These are phyloP conservation scores for Drosophila aff. DNA, from an alignment of 1,140 invertebrate species.

Conservation along the genomic window DNA sequence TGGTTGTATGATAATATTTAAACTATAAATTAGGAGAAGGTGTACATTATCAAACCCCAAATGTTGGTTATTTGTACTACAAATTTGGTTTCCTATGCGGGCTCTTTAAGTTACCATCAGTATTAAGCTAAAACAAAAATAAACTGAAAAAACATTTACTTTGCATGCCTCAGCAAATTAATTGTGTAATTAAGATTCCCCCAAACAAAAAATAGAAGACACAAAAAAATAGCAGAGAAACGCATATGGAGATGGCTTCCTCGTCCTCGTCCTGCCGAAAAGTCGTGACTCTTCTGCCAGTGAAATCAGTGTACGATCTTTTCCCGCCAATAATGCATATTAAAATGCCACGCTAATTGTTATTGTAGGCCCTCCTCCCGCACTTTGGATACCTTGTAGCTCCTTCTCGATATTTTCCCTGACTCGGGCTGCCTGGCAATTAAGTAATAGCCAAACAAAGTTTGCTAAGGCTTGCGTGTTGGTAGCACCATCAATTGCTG, in stretches of 20 bases:
- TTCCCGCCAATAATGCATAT: conserved; percentile 80
- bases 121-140: conserved; percentile 10
- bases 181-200: conserved; percentile 74
- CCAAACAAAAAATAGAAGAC: conserved; percentile 15
- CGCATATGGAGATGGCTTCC: conserved; percentile 60
- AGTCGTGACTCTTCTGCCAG: conserved; percentile 74
- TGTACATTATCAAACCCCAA: neutral
- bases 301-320: conserved; percentile 79
- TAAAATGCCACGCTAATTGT: conserved; percentile 84
- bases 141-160: conserved; percentile 19
- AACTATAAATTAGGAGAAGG: neutral
- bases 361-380: conserved; percentile 54
- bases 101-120: neutral
- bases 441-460: conserved; percentile 78
- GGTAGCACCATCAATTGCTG: conserved; percentile 18
- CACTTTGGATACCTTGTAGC: conserved; percentile 7
- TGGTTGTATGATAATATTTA: conserved; percentile 1
- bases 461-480: conserved; percentile 61
- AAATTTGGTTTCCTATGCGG: conserved; percentile 7
- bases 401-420: conserved; percentile 19
- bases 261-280: conserved; percentile 32
- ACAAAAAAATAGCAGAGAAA: conserved; percentile 28
- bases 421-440: conserved; percentile 54
- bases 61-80: conserved; percentile 12
- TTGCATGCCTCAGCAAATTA: conserved; percentile 63